Evolutionary conservation across 2,797 vertebrate species (phyloP).

Genomic region (Sebastes cheni): DNA sequence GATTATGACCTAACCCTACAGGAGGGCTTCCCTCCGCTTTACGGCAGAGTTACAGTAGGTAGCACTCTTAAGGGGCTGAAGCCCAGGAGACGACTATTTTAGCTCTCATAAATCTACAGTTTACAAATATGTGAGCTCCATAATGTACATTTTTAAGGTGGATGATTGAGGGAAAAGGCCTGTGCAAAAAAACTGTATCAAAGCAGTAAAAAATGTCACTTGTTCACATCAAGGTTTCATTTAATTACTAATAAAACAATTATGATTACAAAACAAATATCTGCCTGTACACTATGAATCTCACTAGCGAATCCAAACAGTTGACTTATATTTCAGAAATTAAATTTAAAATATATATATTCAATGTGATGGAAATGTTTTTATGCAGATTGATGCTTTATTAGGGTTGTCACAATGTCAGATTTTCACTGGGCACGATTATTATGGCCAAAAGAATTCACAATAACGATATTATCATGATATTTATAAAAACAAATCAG

Average conservation of each 20-base stretch:
- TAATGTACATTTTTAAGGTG: conserved; percentile 9
- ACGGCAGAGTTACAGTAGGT: conserved; percentile 42
- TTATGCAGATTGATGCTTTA: too few species aligned
- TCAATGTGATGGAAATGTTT: neutral
- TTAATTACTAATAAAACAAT: neutral
- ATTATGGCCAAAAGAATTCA: fast-evolving
- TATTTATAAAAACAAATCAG: too few species aligned
- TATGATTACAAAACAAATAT: neutral
- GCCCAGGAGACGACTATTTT: conserved; percentile 46
- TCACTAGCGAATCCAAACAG: neutral
- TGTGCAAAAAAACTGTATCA: neutral
- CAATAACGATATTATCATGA: fast-evolving
- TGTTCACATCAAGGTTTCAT: neutral
- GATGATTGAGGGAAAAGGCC: neutral
- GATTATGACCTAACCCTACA: conserved; percentile 77
- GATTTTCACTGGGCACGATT: too few species aligned
- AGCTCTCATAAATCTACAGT: conserved; percentile 42
- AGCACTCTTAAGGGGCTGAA: conserved; percentile 46
- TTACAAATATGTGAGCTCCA: conserved; percentile 18
- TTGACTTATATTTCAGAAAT: neutral
- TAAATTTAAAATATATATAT: neutral
- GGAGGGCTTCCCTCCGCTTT: conserved; percentile 56
- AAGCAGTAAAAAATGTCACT: neutral
- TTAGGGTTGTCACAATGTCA: too few species aligned
- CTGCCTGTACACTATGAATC: neutral